Base-by-base conservation (phyloP, 2,113 vertebrate genomes). In the Numida meleagris region DNA sequence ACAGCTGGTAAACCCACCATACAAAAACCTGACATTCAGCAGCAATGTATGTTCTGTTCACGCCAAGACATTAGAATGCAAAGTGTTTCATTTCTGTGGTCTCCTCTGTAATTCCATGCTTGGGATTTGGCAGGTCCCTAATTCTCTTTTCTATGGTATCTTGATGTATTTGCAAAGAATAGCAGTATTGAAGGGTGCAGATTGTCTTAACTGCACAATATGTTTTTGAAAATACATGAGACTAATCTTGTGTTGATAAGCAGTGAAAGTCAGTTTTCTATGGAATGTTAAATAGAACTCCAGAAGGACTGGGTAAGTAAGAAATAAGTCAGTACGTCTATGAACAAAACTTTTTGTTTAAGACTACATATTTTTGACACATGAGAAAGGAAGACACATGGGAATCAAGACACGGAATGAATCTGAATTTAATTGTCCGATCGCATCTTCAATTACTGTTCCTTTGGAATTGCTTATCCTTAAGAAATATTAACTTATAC, bases 21-120 rank as follows among this genome's bases (percentile, higher is more conserved):
- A n/a, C 48, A 78, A 94, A 66, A 18, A 16, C 27, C 40, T 61
- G 23, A 38, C 36, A 33, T 85, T 82, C 19, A 72, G 27, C 79
- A 88, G 10, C 53, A 82, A 10, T 0, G 0, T 29, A 24, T 12
- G 24, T n/a, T 38, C 33, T 79, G 67, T 68, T 4, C 53, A 59
- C 33, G 38, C 17, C 16, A 42, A 65, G 29, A 21, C 1, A 14
- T 82, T 80, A 29, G 25, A 79, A 75, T 10, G 21, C 11, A 51
- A 82, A 80, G 11, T 57, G n/a, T n/a, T n/a, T n/a, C 80, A 45
- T 45, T 75, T 72, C 6, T 1, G 1, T 4, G 7, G 29, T 71
- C 18, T 90, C 71, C 40, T 27, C 24, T 14, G 14, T 20, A 24
- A 23, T 57, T 88, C 21, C 29, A 36, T 34, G 19, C 9, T 4